Conservation (phyloP, 2,797 vertebrate species). For the Argyrosomus regius region DNA sequence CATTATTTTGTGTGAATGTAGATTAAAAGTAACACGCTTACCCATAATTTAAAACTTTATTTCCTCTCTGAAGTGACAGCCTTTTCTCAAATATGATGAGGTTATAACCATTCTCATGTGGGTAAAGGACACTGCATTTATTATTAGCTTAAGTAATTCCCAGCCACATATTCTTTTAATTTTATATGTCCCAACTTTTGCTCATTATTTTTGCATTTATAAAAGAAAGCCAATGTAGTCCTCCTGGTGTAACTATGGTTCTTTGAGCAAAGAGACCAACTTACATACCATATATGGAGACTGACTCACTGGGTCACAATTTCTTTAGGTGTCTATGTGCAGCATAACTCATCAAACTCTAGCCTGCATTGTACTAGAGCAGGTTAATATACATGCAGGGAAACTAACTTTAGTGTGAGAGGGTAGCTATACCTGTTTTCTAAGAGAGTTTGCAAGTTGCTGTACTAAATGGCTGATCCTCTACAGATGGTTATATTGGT, state of each 20-base stretch:
- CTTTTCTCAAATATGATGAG: conserved; percentile 2
- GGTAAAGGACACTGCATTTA: not conserved
- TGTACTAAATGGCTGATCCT: conserved; percentile 17
- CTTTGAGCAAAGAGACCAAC: not conserved
- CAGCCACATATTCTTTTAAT: not conserved
- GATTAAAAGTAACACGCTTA: not conserved
- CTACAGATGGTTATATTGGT: conserved; percentile 16
- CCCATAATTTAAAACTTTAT: not conserved
- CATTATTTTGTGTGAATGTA: conserved; percentile 1
- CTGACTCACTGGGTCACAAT: not conserved
- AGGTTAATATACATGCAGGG: not conserved
- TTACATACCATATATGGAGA: not conserved
- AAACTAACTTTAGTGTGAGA: conserved; percentile 19
- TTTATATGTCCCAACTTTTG: too few species aligned
- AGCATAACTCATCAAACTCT: not conserved
- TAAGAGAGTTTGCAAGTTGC: conserved; percentile 1
- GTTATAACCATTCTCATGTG: not conserved
- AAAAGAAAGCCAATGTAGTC: not conserved
- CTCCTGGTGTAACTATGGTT: not conserved
- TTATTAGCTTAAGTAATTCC: not conserved
- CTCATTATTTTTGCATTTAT: not conserved
- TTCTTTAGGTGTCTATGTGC: not conserved
- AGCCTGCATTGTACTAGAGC: not conserved
- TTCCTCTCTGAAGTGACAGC: not conserved
- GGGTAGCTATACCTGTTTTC: not conserved